Evolutionary conservation across 1,140 invertebrate species (phyloP), one percentile per base, ranked within the genome.

Genomic region (Ceratina calcarata): DNA sequence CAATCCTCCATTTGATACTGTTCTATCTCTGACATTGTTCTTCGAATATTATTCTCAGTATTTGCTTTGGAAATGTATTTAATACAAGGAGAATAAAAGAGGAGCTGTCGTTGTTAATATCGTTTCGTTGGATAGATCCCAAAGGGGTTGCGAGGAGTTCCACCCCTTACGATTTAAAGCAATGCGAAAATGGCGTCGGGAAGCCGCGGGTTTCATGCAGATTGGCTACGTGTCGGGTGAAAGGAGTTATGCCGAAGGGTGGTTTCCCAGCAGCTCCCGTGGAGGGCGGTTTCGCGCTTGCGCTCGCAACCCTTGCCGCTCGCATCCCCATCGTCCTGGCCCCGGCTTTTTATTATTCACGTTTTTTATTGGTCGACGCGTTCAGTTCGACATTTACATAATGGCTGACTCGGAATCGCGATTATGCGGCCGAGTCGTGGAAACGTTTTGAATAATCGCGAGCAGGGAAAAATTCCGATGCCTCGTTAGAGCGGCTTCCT

Each of bases 221-320:
- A 93, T 93, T 93, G 91, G 91, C 80, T 90, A 90, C 89, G 88
- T 88, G 89, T 89, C 86, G 85, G 86, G 79, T 67, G 81, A 87
- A 85, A 84, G 83, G 89, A 91, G 87, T 90, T 89, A 89, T 89
- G 84, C 77, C 86, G 83, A 85, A 86, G 89, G 90, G 89, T 89
- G 84, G 86, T 86, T 87, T 81, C 87, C 86, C 80, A 82, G 10
- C 79, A 87, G 88, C 85, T 75, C 87, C 78, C 78, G 84, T 76
- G 84, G 74, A 82, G 89, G 91, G 92, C 91, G 90, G 92, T 87
- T 91, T 91, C 91, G 91, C 92, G 91, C 88, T 82, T 92, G 92
- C 92, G 92, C 91, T 65, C 27, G 78, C 85, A 88, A 86, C 87
- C 87, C 89, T 90, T 90, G 86, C 86, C 88, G 77, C 68, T 75